These are phyloP conservation scores for Calypte anna DNA, from an alignment of 2,113 vertebrate species.

Conservation along the genomic window DNA sequence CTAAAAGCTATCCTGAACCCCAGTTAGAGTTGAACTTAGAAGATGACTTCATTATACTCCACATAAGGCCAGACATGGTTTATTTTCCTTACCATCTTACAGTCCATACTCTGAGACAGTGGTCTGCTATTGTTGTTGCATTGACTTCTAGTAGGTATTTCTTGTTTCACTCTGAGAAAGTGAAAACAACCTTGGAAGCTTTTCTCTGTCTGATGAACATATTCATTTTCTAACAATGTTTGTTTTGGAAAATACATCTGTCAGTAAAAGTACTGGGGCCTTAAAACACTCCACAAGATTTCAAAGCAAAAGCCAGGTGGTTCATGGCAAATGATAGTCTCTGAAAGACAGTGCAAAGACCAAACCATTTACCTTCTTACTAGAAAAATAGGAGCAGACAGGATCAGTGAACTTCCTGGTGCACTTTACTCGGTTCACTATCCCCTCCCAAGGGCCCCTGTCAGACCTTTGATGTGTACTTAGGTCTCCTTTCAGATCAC, in stretches of 20 bases:
- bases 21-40: not conserved
- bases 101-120: not conserved
- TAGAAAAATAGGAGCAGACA: not conserved
- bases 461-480: not conserved
- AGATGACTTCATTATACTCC: not conserved
- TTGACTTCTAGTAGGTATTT: not conserved
- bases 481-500: not conserved
- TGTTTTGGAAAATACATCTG: not conserved
- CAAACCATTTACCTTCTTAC: not conserved
- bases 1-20: not conserved
- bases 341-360: not conserved
- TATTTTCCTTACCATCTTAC: not conserved
- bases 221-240: not conserved
- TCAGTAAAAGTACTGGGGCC: not conserved
- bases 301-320: not conserved
- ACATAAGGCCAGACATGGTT: not conserved
- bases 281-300: not conserved
- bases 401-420: not conserved
- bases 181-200: not conserved
- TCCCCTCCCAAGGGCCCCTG: not conserved
- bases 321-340: not conserved
- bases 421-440: not conserved
- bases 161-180: not conserved
- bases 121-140: rapidly evolving
- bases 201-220: not conserved